phyloP scores from a whole-genome alignment of 2,888 invertebrate genomes.

The Portevinia maculata region DNA sequence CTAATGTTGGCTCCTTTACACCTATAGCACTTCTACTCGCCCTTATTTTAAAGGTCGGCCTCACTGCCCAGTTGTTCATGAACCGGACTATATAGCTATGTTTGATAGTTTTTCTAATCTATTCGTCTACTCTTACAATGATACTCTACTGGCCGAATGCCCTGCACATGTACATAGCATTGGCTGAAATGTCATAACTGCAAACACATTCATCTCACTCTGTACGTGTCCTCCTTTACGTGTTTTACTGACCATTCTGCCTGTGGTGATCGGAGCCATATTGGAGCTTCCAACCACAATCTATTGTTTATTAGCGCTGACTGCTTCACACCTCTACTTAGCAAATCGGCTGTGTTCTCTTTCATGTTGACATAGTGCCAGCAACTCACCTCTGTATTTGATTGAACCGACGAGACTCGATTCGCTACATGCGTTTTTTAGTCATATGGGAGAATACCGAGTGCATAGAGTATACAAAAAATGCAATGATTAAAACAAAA shows the following conservation, averaged over 20 bases:
- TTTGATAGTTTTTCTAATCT: background rate
- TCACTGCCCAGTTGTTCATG: too few species aligned
- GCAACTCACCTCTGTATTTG: too few species aligned
- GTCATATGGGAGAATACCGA: too few species aligned
- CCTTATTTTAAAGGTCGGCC: too few species aligned
- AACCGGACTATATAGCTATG: too few species aligned
- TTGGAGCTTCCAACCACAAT: constrained; percentile 37
- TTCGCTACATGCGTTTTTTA: too few species aligned
- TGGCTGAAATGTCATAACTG: background rate
- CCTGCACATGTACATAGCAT: background rate
- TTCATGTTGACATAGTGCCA: constrained; percentile 27
- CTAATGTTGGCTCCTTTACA: too few species aligned
- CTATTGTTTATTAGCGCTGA: too few species aligned
- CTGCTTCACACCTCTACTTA: constrained; percentile 42
- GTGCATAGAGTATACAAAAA: too few species aligned
- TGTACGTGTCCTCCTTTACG: background rate
- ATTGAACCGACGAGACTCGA: too few species aligned
- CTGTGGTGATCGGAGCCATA: background rate
- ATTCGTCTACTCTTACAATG: constrained; percentile 13
- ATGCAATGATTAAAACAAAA: too few species aligned
- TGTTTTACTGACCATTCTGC: background rate
- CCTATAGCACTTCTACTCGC: too few species aligned
- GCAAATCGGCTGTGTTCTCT: constrained; percentile 48
- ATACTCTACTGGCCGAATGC: background rate
- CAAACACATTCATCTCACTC: constrained; percentile 12